These are phyloP conservation scores for Trichomalopsis sarcophagae DNA, from an alignment of 1,140 invertebrate species.

Conservation along the genomic window DNA sequence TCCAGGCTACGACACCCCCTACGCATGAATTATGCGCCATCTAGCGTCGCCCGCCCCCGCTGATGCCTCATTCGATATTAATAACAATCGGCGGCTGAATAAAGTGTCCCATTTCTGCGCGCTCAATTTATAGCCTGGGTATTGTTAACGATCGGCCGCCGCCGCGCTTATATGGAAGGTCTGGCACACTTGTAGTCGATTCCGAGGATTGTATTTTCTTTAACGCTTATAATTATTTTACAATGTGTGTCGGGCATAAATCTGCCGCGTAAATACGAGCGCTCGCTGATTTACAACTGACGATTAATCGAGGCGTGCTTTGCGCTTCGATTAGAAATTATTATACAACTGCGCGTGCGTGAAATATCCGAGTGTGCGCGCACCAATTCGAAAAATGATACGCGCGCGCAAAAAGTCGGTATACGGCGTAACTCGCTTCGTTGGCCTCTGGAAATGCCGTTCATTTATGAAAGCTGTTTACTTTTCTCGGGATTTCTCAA, in stretches of 20 bases:
- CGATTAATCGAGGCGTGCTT: neutral
- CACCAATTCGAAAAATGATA: neutral
- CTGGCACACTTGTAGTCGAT: neutral
- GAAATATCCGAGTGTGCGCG: neutral
- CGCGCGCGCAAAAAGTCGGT: neutral
- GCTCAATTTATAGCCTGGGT: neutral
- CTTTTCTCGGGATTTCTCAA: no score
- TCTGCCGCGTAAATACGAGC: neutral
- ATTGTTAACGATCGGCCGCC: neutral
- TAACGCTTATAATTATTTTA: neutral
- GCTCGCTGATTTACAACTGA: neutral
- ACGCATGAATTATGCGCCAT: no score
- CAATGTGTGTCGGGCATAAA: slow-evolving; percentile 3
- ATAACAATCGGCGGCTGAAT: neutral
- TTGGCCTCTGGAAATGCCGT: neutral
- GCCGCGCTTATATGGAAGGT: neutral
- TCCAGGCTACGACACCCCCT: no score
- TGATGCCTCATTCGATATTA: neutral
- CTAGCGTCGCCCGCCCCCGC: no score
- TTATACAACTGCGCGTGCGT: neutral
- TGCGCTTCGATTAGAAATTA: neutral
- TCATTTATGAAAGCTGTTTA: no score
- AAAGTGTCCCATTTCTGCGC: neutral
- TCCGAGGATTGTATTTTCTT: slow-evolving; percentile 7
- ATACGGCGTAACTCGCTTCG: no score